Conservation (phyloP, 2,888 invertebrate genomes). For the Punctoribates punctum region DNA sequence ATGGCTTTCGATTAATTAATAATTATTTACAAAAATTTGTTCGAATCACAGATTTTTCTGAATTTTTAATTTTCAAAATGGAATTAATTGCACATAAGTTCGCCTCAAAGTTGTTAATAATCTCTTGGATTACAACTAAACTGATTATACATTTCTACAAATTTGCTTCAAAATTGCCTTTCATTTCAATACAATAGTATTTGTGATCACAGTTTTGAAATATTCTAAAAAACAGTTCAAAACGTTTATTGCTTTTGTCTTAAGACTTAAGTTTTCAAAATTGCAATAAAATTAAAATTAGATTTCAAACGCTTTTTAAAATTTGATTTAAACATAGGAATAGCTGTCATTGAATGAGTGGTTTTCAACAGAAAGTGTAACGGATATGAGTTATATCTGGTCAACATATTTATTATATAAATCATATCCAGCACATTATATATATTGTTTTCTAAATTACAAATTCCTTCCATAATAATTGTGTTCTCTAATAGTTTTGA, state of each 20-base stretch:
- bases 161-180: neutral
- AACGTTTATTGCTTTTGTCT: constrained; percentile 1
- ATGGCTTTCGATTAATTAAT: constrained; percentile 7
- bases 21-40: constrained; percentile 28
- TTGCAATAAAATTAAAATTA: constrained; percentile 6
- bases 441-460: too few relatives aligned
- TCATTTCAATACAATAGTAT: constrained; percentile 8
- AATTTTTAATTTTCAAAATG: neutral
- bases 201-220: constrained; percentile 29
- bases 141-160: neutral
- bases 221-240: neutral
- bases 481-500: too few relatives aligned
- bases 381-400: too few relatives aligned
- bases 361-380: too few relatives aligned
- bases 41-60: constrained; percentile 27
- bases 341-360: too few relatives aligned
- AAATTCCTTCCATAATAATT: too few relatives aligned
- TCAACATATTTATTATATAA: too few relatives aligned
- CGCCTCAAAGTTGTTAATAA: constrained; percentile 10
- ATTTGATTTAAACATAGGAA: too few relatives aligned
- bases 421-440: too few relatives aligned
- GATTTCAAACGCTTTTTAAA: too few relatives aligned
- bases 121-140: neutral
- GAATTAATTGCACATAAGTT: constrained; percentile 22
- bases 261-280: neutral